Conservation (phyloP, 1,140 invertebrate species). For the Marisa cornuarietis region DNA sequence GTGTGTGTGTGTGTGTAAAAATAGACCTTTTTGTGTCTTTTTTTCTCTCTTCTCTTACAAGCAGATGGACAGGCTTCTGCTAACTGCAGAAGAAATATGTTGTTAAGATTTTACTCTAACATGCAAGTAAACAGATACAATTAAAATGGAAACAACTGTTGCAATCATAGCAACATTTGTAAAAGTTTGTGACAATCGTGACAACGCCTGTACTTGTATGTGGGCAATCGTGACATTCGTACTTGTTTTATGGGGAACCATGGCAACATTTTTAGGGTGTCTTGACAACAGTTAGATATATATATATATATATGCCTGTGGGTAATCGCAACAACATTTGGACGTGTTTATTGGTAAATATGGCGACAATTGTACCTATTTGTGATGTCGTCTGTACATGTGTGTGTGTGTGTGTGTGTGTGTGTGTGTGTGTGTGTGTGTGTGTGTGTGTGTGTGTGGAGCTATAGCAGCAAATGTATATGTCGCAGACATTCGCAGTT, state of each 20-base stretch:
- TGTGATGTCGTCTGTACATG: background rate
- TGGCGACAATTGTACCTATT: background rate
- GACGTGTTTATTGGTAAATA: background rate
- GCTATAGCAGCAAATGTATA: background rate
- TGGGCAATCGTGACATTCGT: background rate
- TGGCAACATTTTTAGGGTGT: too few relatives aligned
- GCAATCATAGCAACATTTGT: too few relatives aligned
- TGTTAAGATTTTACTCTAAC: too few relatives aligned
- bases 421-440: conserved; percentile 6
- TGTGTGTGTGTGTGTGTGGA: conserved; percentile 14
- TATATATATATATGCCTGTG: background rate
- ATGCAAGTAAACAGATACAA: too few relatives aligned
- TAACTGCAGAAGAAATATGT: too few relatives aligned
- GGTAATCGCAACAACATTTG: background rate
- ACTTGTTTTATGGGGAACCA: background rate
- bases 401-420: conserved; percentile 4
- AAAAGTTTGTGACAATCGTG: too few relatives aligned
- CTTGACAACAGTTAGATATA: background rate
- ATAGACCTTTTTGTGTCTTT: too few relatives aligned
- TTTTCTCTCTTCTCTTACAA: too few relatives aligned
- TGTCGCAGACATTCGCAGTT: background rate
- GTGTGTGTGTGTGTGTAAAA: too few relatives aligned
- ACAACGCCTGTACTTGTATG: background rate
- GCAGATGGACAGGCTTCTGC: too few relatives aligned
- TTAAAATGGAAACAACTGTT: too few relatives aligned